Conservation (phyloP, 2,888 invertebrate genomes). For the Brenthis ino region DNA sequence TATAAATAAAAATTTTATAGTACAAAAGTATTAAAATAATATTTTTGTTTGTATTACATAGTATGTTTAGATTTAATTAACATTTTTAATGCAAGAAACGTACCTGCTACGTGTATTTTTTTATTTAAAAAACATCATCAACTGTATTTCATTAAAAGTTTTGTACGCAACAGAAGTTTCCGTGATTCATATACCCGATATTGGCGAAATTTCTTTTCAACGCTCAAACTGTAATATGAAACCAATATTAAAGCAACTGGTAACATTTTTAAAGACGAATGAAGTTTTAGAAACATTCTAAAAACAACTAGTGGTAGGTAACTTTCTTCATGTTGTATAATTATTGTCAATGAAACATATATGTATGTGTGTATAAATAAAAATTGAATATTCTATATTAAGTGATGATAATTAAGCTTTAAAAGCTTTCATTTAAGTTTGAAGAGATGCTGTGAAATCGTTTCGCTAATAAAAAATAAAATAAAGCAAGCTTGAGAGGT, state of each 20-base stretch:
- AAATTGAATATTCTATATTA: background rate
- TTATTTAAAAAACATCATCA: slow-evolving; percentile 16
- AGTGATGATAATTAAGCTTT: background rate
- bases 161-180: slow-evolving; percentile 63
- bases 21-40: background rate
- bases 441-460: slow-evolving; percentile 12
- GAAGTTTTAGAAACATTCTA: slow-evolving; percentile 8
- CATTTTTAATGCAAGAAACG: background rate
- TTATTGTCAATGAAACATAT: too few relatives aligned
- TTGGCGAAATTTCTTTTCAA: slow-evolving; percentile 63
- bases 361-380: too few relatives aligned
- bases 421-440: background rate
- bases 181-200: slow-evolving; percentile 54
- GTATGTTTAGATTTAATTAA: background rate
- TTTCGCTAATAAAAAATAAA: slow-evolving; percentile 35
- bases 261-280: slow-evolving; percentile 24
- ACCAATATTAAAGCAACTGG: slow-evolving; percentile 36
- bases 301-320: background rate
- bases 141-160: slow-evolving; percentile 75
- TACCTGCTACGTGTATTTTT: slow-evolving; percentile 1
- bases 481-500: slow-evolving; percentile 34
- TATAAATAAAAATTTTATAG: background rate
- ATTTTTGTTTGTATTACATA: background rate
- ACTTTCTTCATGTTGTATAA: background rate
- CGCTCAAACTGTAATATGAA: slow-evolving; percentile 55